Evolutionary conservation across 2,888 invertebrate genomes (phyloP).

Genomic region (Mythimna ferrago): DNA sequence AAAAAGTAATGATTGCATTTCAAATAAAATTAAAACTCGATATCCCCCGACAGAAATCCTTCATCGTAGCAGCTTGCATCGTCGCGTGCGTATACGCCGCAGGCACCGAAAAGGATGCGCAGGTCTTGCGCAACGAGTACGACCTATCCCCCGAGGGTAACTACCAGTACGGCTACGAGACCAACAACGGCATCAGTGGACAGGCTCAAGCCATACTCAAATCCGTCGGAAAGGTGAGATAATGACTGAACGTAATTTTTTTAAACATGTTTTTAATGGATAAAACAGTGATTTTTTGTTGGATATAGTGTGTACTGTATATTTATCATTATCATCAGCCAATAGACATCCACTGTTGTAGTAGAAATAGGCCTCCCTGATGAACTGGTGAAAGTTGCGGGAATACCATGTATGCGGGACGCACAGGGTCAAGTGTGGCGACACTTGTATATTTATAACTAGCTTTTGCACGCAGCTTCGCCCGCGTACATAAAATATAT

Average conservation of each 20-base stretch:
- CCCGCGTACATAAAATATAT: too few species aligned
- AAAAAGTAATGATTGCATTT: too few species aligned
- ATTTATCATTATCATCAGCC: too few species aligned
- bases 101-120: slow-evolving; percentile 52
- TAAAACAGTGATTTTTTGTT: neutral
- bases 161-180: slow-evolving; percentile 88
- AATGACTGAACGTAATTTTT: neutral
- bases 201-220: slow-evolving; percentile 82
- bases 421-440: too few species aligned
- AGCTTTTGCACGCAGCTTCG: too few species aligned
- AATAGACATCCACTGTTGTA: too few species aligned
- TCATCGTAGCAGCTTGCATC: slow-evolving; percentile 69
- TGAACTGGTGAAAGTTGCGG: too few species aligned
- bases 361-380: too few species aligned
- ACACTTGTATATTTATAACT: too few species aligned
- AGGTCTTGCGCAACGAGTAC: slow-evolving; percentile 64
- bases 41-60: slow-evolving; percentile 67
- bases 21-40: too few species aligned
- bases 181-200: slow-evolving; percentile 90
- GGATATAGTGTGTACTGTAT: neutral
- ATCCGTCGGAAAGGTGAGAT: slow-evolving; percentile 65
- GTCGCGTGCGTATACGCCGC: slow-evolving; percentile 70
- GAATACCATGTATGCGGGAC: too few species aligned
- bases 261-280: neutral
- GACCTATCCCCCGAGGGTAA: slow-evolving; percentile 87